Base-by-base conservation (phyloP, 2,113 vertebrate species). In the Boulengeromyrus knoepffleri region DNA sequence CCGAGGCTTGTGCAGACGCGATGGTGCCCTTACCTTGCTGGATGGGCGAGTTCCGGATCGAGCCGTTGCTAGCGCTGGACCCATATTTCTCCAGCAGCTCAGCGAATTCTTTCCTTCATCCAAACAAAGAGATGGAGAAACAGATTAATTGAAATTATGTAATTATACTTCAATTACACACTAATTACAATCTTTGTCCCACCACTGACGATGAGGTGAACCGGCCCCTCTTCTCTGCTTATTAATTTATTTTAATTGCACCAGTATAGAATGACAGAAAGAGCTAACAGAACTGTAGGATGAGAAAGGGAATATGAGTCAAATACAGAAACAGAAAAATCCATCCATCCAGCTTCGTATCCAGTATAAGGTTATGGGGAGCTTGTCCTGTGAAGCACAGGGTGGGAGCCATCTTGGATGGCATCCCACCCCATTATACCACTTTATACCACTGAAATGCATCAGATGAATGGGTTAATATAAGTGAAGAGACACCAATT, bases 61-160 rank as follows among this genome's bases (percentile, higher is more conserved):
- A 98, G 90, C 97, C 96, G 0, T 96, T 96, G 86, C 96, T 97
- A n/a, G 97, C 94, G 24, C 96, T 97, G 31, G 97, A 97, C 50
- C 97, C 97, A 0, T 97, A 97, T 90, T 98, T 98, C 92, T 98
- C 97, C 91, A 98, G 91, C 66, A 98, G 94, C 90, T 98, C 97
- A 0, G 97, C 94, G 92, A 98, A 98, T 92, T 98, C 97, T 93
- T 94, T 96, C 95, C 97, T 91, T 77, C 2, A 90, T 84, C 42
- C 42, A 90, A 89, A 93, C 62, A 91, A 56, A 88, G 86, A 66
- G 42, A 88, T 27, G 15, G 88, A n/a, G 36, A 89, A 91, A 87
- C 36, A 66, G 17, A 13, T 21, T 56, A 56, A 21, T 56, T 21
- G 53, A 21, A 56, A 56, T 56, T 56, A 7, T 47, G 24, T 88